A percentile compares a stretch with the other conserved stretches of the same genome.
Conservation (phyloP, 2,113 vertebrate genomes). For the Ciconia maguari region DNA sequence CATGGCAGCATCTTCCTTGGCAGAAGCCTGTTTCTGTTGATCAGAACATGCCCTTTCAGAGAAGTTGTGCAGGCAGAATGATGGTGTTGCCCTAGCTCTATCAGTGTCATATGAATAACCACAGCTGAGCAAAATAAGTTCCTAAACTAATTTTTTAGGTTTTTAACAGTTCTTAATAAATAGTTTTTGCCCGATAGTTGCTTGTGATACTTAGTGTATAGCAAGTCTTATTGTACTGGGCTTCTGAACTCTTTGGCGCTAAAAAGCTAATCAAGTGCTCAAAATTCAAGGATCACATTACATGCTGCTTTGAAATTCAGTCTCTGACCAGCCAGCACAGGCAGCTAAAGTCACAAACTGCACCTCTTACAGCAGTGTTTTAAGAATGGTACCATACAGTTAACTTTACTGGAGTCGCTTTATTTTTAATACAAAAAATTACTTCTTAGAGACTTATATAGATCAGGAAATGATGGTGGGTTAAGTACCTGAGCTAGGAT, state of each 20-base stretch:
- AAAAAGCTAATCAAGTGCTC: neutral
- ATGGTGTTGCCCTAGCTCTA: neutral
- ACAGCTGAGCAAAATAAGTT: neutral
- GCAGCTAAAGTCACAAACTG: neutral
- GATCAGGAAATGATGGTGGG: neutral
- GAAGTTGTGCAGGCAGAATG: neutral
- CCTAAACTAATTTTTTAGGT: neutral
- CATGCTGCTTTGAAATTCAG: neutral
- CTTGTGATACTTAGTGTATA: neutral
- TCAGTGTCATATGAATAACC: neutral
- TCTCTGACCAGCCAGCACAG: neutral
- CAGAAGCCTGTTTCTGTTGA: neutral
- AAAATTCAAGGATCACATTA: neutral
- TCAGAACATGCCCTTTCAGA: neutral
- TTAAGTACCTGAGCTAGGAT: neutral
- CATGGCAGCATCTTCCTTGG: neutral
- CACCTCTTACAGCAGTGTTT: neutral
- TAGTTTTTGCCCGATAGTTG: neutral
- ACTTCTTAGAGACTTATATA: neutral
- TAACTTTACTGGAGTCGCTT: constrained; percentile 37
- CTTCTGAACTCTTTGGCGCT: neutral
- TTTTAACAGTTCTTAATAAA: neutral
- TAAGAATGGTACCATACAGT: constrained; percentile 4
- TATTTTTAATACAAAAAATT: constrained; percentile 39
- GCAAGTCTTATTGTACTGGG: neutral